phyloP scores from a whole-genome alignment of 2,113 vertebrate genomes.

The Nansenia antarctica region DNA sequence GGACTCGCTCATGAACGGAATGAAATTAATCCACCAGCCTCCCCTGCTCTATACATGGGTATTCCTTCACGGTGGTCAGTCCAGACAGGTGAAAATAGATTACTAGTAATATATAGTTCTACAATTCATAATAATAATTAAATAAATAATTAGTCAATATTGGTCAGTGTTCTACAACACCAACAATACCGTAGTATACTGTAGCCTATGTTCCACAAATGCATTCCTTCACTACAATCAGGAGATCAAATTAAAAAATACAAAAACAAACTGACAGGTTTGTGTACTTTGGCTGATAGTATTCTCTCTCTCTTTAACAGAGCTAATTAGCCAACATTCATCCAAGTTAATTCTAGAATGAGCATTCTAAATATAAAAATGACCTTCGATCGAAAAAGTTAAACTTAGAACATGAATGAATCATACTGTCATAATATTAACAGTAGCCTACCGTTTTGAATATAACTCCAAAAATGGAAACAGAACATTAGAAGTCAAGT shows the following conservation, averaged over 20 bases:
- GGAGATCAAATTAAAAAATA: neutral
- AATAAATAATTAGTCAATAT: neutral
- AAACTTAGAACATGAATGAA: constrained; percentile 30
- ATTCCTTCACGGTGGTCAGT: too few species aligned
- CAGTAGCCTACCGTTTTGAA: constrained; percentile 21
- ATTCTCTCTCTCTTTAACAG: constrained; percentile 15
- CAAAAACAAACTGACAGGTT: constrained; percentile 9
- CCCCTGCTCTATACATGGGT: too few species aligned
- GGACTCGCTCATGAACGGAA: too few species aligned
- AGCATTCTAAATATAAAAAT: neutral
- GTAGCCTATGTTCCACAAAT: neutral
- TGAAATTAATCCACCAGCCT: too few species aligned
- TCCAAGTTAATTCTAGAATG: constrained; percentile 15
- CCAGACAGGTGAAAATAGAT: too few species aligned
- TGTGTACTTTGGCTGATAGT: constrained; percentile 12
- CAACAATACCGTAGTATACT: neutral
- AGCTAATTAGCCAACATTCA: constrained; percentile 26
- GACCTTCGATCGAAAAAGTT: constrained; percentile 11
- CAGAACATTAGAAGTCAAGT: neutral
- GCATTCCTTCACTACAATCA: constrained; percentile 18
- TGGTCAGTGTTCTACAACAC: neutral
- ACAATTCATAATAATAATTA: too few species aligned
- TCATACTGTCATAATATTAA: constrained; percentile 33
- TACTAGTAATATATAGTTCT: too few species aligned
- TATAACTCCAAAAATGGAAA: constrained; percentile 24